Evolutionary conservation across 2,113 vertebrate genomes (phyloP), one percentile per base, ranked within the genome.

Genomic region (Abramis brama): DNA sequence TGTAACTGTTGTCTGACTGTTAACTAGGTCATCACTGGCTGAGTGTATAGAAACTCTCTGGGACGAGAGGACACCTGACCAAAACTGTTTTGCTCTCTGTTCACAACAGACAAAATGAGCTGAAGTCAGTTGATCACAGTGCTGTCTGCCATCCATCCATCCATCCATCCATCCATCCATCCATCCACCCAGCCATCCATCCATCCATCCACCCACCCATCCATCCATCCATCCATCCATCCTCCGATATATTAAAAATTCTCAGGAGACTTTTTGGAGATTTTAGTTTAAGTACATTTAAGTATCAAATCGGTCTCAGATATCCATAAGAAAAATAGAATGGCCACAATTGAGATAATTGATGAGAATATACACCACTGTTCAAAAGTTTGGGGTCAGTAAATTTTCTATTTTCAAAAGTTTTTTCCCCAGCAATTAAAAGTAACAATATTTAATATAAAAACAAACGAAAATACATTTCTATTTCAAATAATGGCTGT

Each of bases 1-100:
- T 73, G 75, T 79, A 79, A 64, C 77, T 87, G 60, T 64, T 85
- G 73, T 64, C 64, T 78, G 43, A 43, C 8, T 43, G 74, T 88
- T 86, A 88, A 79, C 84, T 88, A 88, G 87, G 84, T 86, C 87
- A 88, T 79, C 45, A 3, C 25, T 73, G 52, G 57, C 87, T 88
- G 79, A 68, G 62, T 64, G 74, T 82, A 59, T 88, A 30, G 39
- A 76, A 13, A 4, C 12, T 15, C 47, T 4, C 55, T 23, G 60
- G 73, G 87, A 73, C 21, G 36, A 89, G 82, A 59, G 80, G 84
- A 84, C 66, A 60, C 74, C 86, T 83, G 86, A 68, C 85, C 86
- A 87, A 66, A 80, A 59, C 73, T 75, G 68, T 74, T 74, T 85
- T 68, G 77, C 83, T 85, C 30, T 76, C 81, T 66, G 86, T 81